Percentiles rank a stretch among this genome's conserved stretches.
phyloP scores from a whole-genome alignment of 2,113 vertebrate genomes.

The Sigmodon hispidus region DNA sequence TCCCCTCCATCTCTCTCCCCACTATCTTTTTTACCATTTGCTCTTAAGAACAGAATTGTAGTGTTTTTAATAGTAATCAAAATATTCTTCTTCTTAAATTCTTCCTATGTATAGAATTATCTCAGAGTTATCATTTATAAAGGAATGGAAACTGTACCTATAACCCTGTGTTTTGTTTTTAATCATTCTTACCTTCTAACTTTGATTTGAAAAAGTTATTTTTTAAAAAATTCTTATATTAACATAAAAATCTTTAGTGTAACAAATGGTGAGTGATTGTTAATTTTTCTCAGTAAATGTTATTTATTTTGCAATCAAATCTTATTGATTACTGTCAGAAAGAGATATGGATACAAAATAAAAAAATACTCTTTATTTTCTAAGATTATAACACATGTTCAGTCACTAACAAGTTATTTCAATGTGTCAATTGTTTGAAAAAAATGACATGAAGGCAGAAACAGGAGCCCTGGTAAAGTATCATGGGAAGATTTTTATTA shows the following conservation, averaged over 20 bases:
- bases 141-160: background rate
- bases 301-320: conserved; percentile 10
- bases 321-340: background rate
- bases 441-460: background rate
- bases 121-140: background rate
- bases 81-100: background rate
- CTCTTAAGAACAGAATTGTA: background rate
- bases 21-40: background rate
- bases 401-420: background rate
- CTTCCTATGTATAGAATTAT: background rate
- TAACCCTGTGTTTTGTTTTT: background rate
- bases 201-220: background rate
- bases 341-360: background rate
- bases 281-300: background rate
- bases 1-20: background rate
- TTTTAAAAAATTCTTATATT: background rate
- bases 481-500: background rate
- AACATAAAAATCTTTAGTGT: background rate
- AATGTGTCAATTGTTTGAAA: background rate
- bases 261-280: background rate
- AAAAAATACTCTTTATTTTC: background rate
- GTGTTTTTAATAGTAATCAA: background rate
- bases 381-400: background rate
- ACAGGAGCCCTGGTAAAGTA: background rate
- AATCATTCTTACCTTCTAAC: background rate